Percentiles rank a stretch among this genome's conserved stretches.
These are phyloP conservation scores for Acanthiza pusilla DNA, from an alignment of 2,797 vertebrate species.

Conservation along the genomic window DNA sequence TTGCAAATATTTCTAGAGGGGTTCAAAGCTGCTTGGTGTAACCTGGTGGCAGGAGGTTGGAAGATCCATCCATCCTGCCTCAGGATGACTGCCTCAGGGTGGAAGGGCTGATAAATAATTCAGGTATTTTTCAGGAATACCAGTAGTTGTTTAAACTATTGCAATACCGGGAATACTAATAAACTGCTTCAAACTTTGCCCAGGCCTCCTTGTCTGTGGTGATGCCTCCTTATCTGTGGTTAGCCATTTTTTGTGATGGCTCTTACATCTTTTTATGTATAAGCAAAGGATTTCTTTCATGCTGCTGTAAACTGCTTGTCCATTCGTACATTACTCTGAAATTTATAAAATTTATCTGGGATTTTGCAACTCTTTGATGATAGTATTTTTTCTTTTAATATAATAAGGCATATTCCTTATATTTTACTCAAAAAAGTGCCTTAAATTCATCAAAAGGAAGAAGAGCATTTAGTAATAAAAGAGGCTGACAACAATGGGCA, in stretches of 20 bases:
- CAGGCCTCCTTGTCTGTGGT: background rate
- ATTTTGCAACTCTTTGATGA: background rate
- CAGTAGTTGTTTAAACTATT: background rate
- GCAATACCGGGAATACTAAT: background rate
- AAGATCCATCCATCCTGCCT: too few species aligned
- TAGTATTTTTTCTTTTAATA: background rate
- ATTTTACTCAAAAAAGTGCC: background rate
- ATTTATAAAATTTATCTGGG: background rate
- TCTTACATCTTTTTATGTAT: accelerated
- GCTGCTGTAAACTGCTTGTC: background rate
- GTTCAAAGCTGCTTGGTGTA: background rate
- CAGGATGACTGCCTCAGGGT: background rate
- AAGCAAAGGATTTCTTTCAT: background rate
- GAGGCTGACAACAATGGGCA: background rate
- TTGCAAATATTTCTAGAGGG: background rate
- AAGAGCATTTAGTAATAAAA: background rate
- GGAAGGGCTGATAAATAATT: background rate
- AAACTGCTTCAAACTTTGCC: background rate
- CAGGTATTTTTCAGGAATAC: background rate
- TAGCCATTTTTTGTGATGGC: background rate
- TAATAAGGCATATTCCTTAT: background rate
- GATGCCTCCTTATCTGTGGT: background rate
- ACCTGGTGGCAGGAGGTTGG: background rate
- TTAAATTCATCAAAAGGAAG: background rate
- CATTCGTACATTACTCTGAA: background rate